phyloP scores from a whole-genome alignment of 1,140 invertebrate genomes.

The Mamestra configurata region DNA sequence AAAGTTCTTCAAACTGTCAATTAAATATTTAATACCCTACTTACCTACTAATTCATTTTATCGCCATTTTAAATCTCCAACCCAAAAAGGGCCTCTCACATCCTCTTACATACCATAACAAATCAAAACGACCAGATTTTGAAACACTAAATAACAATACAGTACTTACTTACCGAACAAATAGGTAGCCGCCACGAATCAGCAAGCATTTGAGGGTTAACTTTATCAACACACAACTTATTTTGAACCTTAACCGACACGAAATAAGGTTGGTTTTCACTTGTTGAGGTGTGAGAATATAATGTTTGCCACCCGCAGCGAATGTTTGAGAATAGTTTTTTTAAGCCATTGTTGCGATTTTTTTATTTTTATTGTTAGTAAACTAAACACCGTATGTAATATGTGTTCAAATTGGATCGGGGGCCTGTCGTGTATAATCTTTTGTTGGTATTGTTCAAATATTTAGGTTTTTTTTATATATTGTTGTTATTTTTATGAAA shows the following conservation, averaged over 20 bases:
- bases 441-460: conserved; percentile 57
- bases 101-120: conserved; percentile 39
- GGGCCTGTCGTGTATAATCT: conserved; percentile 46
- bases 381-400: conserved; percentile 70
- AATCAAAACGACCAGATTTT: conserved; percentile 43
- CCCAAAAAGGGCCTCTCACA: not conserved
- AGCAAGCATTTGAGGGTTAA: not conserved
- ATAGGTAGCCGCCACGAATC: conserved; percentile 40
- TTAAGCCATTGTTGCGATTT: conserved; percentile 59
- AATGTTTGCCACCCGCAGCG: conserved; percentile 65
- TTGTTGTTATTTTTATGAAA: conserved; percentile 15
- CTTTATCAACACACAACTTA: not conserved
- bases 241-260: not conserved
- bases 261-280: not conserved
- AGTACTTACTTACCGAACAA: conserved; percentile 21
- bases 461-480: not conserved
- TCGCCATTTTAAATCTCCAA: not conserved
- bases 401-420: conserved; percentile 68
- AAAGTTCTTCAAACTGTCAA: too few species aligned
- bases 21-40: too few species aligned
- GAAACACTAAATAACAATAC: conserved; percentile 17
- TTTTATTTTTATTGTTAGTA: conserved; percentile 59
- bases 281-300: not conserved
- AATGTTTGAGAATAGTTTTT: conserved; percentile 62
- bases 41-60: too few species aligned